Base-by-base conservation (phyloP, 2,797 vertebrate genomes). In the Gobio occitaniae region DNA sequence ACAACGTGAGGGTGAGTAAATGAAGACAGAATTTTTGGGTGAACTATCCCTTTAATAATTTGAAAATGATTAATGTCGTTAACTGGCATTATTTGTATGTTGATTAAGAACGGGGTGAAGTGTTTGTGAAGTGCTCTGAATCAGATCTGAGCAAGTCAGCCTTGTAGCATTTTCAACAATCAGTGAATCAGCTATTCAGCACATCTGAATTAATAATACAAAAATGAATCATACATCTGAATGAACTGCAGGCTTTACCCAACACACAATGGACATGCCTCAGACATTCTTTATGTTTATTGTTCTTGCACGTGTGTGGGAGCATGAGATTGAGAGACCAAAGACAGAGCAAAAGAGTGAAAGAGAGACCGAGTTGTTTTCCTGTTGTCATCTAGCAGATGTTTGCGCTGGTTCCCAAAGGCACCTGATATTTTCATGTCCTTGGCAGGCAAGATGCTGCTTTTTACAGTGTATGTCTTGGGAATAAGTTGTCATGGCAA, bases 401-500 rank as follows among this genome's bases (percentile, higher is more conserved):
- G 87, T 90, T 89, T 90, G 78, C 50, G 41, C 70, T 82, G 83
- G 86, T 68, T 90, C 87, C 89, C 87, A 90, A 52, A 82, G 87
- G 84, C 72, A 83, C 83, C 87, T 84, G 85, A 86, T 90, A 86
- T 86, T 85, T 84, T 88, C 82, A 86, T 86, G 89, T 89, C 86
- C 87, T 90, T 90, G 84, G 83, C 86, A 86, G 84, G 77, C 78
- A 77, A 88, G 87, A 87, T 88, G 81, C 85, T 86, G 84, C 84
- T 84, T 87, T 84, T 77, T 84, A 82, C 84, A 47, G 75, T 86
- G 63, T 61, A 84, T 85, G 84, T 89, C 87, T 91, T 89, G 90
- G 87, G 88, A 89, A 87, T 89, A 84, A 59, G 90, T 89, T 91
- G 82, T 83, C 83, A 88, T 90, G 87, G 89, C 83, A 89, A 91